Evolutionary conservation across 2,797 vertebrate genomes (phyloP).

Genomic region (Liparis tanakae): DNA sequence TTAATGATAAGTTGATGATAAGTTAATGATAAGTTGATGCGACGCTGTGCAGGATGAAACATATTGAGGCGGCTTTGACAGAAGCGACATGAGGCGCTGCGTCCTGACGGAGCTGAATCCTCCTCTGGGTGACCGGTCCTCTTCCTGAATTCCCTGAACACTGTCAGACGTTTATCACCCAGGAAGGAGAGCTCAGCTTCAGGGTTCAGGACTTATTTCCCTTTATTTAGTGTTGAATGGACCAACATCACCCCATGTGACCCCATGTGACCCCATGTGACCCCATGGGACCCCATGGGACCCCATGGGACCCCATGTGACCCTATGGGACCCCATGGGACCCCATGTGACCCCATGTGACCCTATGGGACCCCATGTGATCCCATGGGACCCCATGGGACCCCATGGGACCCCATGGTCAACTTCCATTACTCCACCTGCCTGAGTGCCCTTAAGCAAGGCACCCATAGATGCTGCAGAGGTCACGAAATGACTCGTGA

Average conservation of each 20-base stretch:
- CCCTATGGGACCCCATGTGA: not conserved
- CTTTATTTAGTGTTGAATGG: not conserved
- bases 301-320: not conserved
- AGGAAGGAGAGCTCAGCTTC: too few relatives aligned
- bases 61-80: slow-evolving; percentile 32
- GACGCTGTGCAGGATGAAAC: slow-evolving; percentile 25
- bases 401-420: not conserved
- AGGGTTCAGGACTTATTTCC: too few relatives aligned
- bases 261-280: not conserved
- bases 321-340: too few relatives aligned
- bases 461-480: slow-evolving; percentile 5
- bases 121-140: too few relatives aligned
- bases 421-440: slow-evolving; percentile 43
- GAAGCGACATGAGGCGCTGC: not conserved
- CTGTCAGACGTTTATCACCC: too few relatives aligned
- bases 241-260: not conserved
- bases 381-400: too few relatives aligned
- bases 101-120: not conserved
- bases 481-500: slow-evolving; percentile 13
- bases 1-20: too few relatives aligned
- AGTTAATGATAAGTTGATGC: too few relatives aligned
- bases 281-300: too few relatives aligned
- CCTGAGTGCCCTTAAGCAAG: slow-evolving; percentile 29
- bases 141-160: too few relatives aligned
- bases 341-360: not conserved